Evolutionary conservation across 2,797 vertebrate species (phyloP), one percentile per base, ranked within the genome.

Genomic region (Helostoma temminkii): DNA sequence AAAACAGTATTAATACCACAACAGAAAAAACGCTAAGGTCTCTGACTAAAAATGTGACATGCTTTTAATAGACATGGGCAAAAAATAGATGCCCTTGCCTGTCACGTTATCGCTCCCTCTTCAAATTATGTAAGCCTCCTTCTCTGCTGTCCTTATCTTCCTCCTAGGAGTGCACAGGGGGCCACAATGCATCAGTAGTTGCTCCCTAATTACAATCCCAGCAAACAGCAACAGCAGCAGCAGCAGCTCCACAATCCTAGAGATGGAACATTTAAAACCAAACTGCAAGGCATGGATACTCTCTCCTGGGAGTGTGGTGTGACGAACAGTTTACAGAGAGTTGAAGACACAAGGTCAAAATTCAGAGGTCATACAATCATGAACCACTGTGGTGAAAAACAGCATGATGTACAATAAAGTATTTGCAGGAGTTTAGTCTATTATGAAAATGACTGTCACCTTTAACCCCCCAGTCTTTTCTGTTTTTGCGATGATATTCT

Each of bases 111-210:
- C 50, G 6, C 49, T 41, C 10, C 64, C 49, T 30, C 55, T 66
- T 76, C 49, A 80, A 79, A 83, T 76, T 43, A 86, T 48, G 18
- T 12, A 34, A 75, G 72, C 78, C 71, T 79, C 43, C 72, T 80
- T 87, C 88, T 82, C 66, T 83, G 71, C 37, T 62, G 80, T 85
- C 49, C 74, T 91, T 88, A 83, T 92, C 87, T 66, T 21, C 30
- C 45, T 46, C 61, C 19, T 15, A 34, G 56, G 58, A 82, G 71
- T 45, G 74, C 56, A 66, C 52, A 54, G 61, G 49, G 74, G 66
- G 67, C 47, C 65, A 78, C 63, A 8, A 21, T 52, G 68, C 77
- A 76, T 88, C 87, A 76, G 78, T 83, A 75, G 71, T 70, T 75
- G 63, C 60, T 80, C 66, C 58, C 42, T 88, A 84, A 91, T 88